Percentiles rank a stretch among this genome's conserved stretches.
These are phyloP conservation scores for Imbricaverruca yamaguchii DNA, from an alignment of 2,888 invertebrate species.

Conservation along the genomic window DNA sequence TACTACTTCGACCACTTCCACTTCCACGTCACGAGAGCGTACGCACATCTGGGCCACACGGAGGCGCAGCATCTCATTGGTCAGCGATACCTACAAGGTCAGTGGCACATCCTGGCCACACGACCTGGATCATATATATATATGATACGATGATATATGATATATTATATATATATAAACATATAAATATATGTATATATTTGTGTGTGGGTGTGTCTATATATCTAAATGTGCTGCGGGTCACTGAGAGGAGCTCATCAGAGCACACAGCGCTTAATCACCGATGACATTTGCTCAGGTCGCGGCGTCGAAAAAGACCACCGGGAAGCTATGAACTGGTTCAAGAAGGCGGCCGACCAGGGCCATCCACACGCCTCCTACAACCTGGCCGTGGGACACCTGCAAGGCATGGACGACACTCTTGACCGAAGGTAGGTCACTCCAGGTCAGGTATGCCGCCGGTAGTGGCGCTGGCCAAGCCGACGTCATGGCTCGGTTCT, in stretches of 20 bases:
- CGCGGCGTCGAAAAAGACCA: constrained; percentile 42
- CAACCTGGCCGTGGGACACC: constrained; percentile 47
- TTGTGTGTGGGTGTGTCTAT: background rate
- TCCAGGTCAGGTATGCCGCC: no score
- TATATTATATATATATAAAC: no score
- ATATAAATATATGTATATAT: no score
- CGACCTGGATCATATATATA: no score
- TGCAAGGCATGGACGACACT: constrained; percentile 40
- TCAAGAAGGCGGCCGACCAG: constrained; percentile 46
- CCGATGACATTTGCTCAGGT: constrained; percentile 29
- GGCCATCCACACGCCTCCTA: constrained; percentile 48
- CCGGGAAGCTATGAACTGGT: constrained; percentile 46
- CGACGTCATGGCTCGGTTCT: no score
- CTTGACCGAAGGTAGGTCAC: constrained; percentile 29
- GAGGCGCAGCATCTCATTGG: constrained; percentile 45
- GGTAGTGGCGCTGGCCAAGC: no score
- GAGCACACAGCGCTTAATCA: no score
- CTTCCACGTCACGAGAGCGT: constrained; percentile 43
- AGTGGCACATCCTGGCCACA: background rate
- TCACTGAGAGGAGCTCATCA: no score
- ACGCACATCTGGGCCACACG: constrained; percentile 43
- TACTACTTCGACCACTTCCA: constrained; percentile 45
- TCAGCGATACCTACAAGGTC: constrained; percentile 44
- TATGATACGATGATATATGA: no score
- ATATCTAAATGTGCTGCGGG: background rate